Evolutionary conservation across 1,140 invertebrate species (phyloP), one percentile per base, ranked within the genome.

Genomic region (Odontomachus brunneus): DNA sequence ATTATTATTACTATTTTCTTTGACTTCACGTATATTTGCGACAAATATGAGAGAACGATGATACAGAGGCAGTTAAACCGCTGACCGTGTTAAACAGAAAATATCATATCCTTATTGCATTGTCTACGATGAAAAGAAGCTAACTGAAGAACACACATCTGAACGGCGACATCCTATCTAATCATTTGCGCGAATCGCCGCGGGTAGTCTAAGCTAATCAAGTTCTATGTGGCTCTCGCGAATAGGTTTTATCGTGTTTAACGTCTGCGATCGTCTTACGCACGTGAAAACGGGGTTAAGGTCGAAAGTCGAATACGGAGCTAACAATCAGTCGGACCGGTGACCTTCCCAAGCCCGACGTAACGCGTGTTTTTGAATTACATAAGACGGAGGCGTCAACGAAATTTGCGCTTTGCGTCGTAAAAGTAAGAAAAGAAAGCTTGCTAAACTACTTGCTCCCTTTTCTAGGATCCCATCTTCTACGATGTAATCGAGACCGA

Each of bases 251-350:
- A 78, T 78, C 57, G n/a, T 19, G 22, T 84, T 83, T 66, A 76
- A 38, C 44, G n/a, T 19, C 53, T 29, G 5, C 57, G 26, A 78
- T n/a, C 26, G 72, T 65, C 69, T 62, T 38, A 55, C 12, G 67
- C 53, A 48, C 51, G 26, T 59, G 12, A 33, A 55, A 88, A 88
- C 0, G 29, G 33, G 87, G 80, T 88, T 85, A 88, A 88, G 86
- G 87, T 83, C 86, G 63, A 85, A 80, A 85, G n/a, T n/a, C n/a
- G n/a, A n/a, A 80, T 17, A 81, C 22, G 33, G 84, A 87, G 49
- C 53, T 71, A 67, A 5, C 51, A 59, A 55, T 15, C 33, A 22
- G 17, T 44, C 48, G 48, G 72, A 63, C 48, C 15, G 33, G 65
- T 4, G 22, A 33, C 24, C 48, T 72, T 69, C 24, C 38, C 7